Evolutionary conservation across 2,113 vertebrate species (phyloP).

Genomic region (Taxidea taxus): DNA sequence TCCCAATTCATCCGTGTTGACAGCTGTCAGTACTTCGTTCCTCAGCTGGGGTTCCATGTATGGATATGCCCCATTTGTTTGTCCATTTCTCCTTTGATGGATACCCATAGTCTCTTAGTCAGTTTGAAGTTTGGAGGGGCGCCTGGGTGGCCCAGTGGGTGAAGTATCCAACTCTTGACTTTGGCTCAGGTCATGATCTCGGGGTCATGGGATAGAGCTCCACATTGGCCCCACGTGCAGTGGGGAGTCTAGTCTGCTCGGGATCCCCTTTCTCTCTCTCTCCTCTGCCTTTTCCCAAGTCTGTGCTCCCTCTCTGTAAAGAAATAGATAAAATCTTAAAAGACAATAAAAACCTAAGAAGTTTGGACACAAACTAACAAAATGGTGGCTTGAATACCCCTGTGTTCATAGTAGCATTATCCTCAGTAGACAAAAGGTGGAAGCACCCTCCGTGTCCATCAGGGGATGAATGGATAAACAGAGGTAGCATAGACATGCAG

Average conservation of each 20-base stretch:
- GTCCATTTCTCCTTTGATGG: neutral
- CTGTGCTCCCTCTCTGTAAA: neutral
- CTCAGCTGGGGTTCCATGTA: neutral
- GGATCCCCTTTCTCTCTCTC: neutral
- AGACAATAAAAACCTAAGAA: neutral
- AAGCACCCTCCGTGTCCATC: neutral
- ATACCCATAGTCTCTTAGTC: neutral
- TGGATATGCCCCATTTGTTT: neutral
- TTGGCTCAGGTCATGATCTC: neutral
- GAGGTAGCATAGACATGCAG: neutral
- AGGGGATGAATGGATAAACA: neutral
- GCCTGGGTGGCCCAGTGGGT: neutral
- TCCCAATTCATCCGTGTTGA: neutral
- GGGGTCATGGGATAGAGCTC: neutral
- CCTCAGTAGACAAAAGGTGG: neutral
- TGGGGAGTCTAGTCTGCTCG: neutral
- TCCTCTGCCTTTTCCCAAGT: neutral
- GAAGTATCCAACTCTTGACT: neutral
- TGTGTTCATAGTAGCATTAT: neutral
- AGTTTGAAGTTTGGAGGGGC: neutral
- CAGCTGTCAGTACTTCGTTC: neutral
- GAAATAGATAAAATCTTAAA: neutral
- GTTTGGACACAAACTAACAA: neutral
- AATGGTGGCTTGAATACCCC: neutral
- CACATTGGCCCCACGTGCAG: accelerated